phyloP scores from a whole-genome alignment of 2,797 vertebrate genomes.

The Esox lucius region DNA sequence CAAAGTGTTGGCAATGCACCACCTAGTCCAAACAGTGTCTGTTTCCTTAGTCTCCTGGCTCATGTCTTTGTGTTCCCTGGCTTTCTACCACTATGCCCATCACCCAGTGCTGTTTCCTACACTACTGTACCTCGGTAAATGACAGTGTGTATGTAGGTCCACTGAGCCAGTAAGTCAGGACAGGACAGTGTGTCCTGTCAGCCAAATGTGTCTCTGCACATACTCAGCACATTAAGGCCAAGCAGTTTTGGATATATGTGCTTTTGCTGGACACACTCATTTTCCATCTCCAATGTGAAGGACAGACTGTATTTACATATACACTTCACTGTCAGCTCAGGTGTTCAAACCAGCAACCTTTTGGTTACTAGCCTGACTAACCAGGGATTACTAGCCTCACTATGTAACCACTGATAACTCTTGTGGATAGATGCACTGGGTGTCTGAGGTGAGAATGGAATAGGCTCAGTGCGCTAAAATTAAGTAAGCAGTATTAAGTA shows the following conservation, averaged over 20 bases:
- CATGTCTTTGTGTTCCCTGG: not conserved
- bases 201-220: conserved; percentile 5
- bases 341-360: too few species aligned
- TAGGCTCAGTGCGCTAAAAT: too few species aligned
- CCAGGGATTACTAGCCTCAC: too few species aligned
- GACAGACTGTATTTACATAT: not conserved
- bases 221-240: conserved; percentile 1
- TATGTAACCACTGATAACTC: too few species aligned
- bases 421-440: too few species aligned
- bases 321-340: too few species aligned
- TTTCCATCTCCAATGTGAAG: conserved; percentile 9
- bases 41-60: not conserved
- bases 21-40: conserved; percentile 8
- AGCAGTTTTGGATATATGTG: not conserved
- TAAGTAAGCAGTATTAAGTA: too few species aligned
- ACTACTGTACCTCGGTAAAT: not conserved
- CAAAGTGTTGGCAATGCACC: conserved; percentile 5
- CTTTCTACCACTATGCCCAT: not conserved
- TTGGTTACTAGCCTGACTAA: too few species aligned
- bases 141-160: not conserved
- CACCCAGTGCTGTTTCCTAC: not conserved
- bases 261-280: not conserved
- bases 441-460: too few species aligned
- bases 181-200: conserved; percentile 3
- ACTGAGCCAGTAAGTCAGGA: not conserved